These are phyloP conservation scores for Sarcophaga subvicina DNA, from an alignment of 2,888 invertebrate genomes.

Conservation along the genomic window DNA sequence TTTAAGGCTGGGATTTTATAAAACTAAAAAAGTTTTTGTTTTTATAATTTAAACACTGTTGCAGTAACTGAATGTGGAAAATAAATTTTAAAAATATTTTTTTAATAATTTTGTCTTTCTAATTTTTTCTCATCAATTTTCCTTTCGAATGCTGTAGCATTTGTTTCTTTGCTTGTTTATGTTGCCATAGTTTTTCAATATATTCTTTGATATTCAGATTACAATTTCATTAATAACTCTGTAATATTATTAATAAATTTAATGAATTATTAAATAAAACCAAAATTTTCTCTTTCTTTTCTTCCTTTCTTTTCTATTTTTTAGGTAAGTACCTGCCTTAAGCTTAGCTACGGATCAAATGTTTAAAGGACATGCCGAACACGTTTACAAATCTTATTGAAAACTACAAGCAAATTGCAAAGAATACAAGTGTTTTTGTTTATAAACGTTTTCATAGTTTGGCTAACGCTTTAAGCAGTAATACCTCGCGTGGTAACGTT, in stretches of 20 bases:
- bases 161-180: neutral
- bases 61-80: neutral
- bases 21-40: too few species aligned
- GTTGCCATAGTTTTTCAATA: neutral
- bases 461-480: too few species aligned
- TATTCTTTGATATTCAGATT: neutral
- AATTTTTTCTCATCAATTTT: too few species aligned
- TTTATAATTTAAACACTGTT: neutral
- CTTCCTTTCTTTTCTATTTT: constrained; percentile 40
- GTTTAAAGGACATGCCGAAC: too few species aligned
- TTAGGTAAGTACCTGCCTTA: constrained; percentile 49
- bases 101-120: too few species aligned
- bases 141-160: neutral
- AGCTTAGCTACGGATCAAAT: neutral
- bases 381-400: too few species aligned
- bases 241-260: neutral
- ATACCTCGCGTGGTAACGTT: too few species aligned
- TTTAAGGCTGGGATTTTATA: too few species aligned
- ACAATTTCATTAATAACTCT: neutral
- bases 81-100: neutral
- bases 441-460: too few species aligned
- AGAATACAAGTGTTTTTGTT: too few species aligned
- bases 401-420: too few species aligned
- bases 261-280: neutral
- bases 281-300: neutral